Base-by-base conservation (phyloP, 2,113 vertebrate species). In the Garra rufa region DNA sequence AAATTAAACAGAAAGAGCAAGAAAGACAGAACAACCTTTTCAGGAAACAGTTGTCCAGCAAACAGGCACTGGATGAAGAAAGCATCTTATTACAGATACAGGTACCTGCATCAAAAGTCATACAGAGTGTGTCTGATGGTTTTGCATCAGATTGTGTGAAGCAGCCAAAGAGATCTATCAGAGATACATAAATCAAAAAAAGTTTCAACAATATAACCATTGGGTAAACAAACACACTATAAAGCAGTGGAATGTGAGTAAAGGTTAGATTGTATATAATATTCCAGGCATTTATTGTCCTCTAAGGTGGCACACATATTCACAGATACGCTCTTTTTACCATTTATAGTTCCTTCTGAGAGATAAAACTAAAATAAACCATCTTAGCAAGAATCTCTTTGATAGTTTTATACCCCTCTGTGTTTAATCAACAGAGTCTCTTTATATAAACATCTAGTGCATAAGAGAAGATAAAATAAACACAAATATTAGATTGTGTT, bases 1-100 rank as follows among this genome's bases (percentile, higher is more conserved):
- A 95, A 77, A 84, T 96, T 55, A 90, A 91, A 30, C 86, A 95
- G n/a, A 90, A 89, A 0, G 96, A 98, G 85, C 94, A 96, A 85
- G 93, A 93, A 75, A 94, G 96, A 75, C 91, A 95, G 86, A 95
- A 96, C 71, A 82, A 88, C 1, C 70, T 95, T 83, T 90, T 82
- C 3, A 90, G 89, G 82, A 96, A 94, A 88, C 89, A 88, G 0
- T 21, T 97, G 78, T 91, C 91, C 2, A 67, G 88, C 82, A 95
- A 92, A 85, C 95, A 77, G 74, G 73, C 89, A 6, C 86, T 97
- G 81, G 95, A 96, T 30, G 92, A 85, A 0, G 91, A 98, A 55
- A 84, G 96, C n/a, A 86, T 89, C 0, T 87, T 84, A 26, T 92
- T 98, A 76, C 95, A 95, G 87, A 95, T 93, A 89, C 93, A 99